Conservation (phyloP, 2,888 invertebrate species). For the Coelogynopora nodosa region DNA sequence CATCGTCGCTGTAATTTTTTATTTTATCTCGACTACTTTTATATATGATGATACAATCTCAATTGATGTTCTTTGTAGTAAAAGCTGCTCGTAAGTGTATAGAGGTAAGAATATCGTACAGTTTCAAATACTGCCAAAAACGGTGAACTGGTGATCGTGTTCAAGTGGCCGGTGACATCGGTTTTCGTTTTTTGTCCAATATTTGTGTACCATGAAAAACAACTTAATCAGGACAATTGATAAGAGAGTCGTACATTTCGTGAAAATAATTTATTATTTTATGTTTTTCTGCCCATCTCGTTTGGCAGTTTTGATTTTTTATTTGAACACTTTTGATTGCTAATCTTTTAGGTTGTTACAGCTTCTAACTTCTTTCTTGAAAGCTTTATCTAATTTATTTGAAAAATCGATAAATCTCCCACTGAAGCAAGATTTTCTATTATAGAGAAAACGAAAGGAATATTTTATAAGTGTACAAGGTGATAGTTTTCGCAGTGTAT, state of each 20-base stretch:
- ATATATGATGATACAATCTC: neutral
- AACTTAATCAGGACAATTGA: neutral
- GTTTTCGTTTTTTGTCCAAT: neutral
- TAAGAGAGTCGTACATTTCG: neutral
- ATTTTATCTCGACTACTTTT: neutral
- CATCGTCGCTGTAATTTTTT: neutral
- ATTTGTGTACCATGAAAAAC: neutral
- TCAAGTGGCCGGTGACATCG: neutral
- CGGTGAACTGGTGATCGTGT: neutral
- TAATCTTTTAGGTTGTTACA: neutral
- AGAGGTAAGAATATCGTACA: neutral
- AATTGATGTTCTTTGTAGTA: neutral
- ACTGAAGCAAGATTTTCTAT: neutral
- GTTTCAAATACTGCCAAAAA: neutral
- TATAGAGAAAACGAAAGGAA: neutral
- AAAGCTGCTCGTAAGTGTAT: neutral
- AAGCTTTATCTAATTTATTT: neutral
- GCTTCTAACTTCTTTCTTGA: neutral
- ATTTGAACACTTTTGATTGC: neutral
- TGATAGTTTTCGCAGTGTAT: neutral
- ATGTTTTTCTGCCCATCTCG: neutral
- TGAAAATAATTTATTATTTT: neutral
- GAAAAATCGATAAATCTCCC: neutral
- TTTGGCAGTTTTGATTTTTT: neutral
- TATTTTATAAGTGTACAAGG: neutral